Evolutionary conservation across 2,888 invertebrate genomes (phyloP), one percentile per base, ranked within the genome.

Genomic region (Caenorhabditis macrosperma): DNA sequence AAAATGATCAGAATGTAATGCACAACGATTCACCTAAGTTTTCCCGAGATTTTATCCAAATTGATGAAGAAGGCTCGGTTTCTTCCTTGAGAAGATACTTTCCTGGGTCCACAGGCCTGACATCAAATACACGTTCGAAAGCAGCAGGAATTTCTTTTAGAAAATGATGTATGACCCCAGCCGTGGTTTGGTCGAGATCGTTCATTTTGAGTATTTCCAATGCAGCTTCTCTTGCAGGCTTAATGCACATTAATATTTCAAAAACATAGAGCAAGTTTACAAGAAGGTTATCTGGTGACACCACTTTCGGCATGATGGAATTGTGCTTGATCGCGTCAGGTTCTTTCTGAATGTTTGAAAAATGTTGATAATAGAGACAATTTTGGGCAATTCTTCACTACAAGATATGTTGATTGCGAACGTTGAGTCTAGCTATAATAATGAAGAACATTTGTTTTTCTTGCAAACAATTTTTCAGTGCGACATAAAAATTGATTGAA

Each of bases 301-400:
- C 71, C 7, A 88, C 88, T 33, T 78, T 54, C 1, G 88, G 88
- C 87, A 88, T 88, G 22, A 52, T 60, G 12, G 60, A 54, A 28
- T 80, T 84, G 55, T 88, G 88, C 12, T 76, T 64, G 12, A 82
- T 76, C 7, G 86, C 81, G 26, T 83, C 78, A 12, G 63, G 72
- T 64, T 87, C 87, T 52, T 78, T 81, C 86, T 76, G 44, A 22
- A 67, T n/a, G n/a, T n/a, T n/a, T n/a, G n/a, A n/a, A n/a, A n/a
- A n/a, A n/a, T n/a, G n/a, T n/a, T n/a, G n/a, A n/a, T n/a, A n/a
- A n/a, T n/a, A n/a, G n/a, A n/a, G n/a, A n/a, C n/a, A n/a, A n/a
- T n/a, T n/a, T n/a, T n/a, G n/a, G n/a, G n/a, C n/a, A n/a, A n/a
- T n/a, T n/a, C n/a, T n/a, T n/a, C n/a, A n/a, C n/a, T n/a, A n/a